phyloP scores from a whole-genome alignment of 64 coral and sea anemone genomes.

The Catalaphyllia jardinei region DNA sequence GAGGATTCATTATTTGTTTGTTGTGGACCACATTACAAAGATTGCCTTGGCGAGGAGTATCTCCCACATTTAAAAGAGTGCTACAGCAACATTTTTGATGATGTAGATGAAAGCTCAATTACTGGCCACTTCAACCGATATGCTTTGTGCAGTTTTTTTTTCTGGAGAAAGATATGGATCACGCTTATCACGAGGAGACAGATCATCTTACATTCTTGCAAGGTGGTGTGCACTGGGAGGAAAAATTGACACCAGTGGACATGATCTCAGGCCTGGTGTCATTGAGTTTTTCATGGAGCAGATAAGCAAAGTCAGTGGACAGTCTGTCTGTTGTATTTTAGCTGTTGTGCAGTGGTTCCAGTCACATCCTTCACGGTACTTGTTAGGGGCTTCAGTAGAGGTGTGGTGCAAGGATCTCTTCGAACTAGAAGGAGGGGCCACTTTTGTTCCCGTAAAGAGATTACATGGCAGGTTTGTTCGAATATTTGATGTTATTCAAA shows the following conservation, averaged over 20 bases:
- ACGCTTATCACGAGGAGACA: constrained; percentile 43
- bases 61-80: too few relatives aligned
- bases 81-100: too few relatives aligned
- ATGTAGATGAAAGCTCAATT: not conserved
- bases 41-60: too few relatives aligned
- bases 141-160: not conserved
- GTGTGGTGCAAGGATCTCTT: constrained; percentile 69
- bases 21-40: too few relatives aligned
- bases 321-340: constrained; percentile 45
- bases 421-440: constrained; percentile 58
- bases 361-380: constrained; percentile 24
- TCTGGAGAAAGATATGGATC: constrained; percentile 53
- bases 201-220: constrained; percentile 41
- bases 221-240: constrained; percentile 50
- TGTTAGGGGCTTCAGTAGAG: constrained; percentile 49
- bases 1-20: too few relatives aligned
- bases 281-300: constrained; percentile 64
- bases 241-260: constrained; percentile 39
- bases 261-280: constrained; percentile 52
- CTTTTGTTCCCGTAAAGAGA: too few relatives aligned
- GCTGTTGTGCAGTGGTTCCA: constrained; percentile 68
- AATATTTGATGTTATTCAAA: too few relatives aligned
- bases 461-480: too few relatives aligned
- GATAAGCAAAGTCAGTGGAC: constrained; percentile 45
- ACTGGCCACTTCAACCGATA: constrained; percentile 17